Percentiles rank a stretch among this genome's conserved stretches.
These are phyloP conservation scores for Gallinago nigripennis DNA, from an alignment of 2,797 vertebrate species.

Conservation along the genomic window DNA sequence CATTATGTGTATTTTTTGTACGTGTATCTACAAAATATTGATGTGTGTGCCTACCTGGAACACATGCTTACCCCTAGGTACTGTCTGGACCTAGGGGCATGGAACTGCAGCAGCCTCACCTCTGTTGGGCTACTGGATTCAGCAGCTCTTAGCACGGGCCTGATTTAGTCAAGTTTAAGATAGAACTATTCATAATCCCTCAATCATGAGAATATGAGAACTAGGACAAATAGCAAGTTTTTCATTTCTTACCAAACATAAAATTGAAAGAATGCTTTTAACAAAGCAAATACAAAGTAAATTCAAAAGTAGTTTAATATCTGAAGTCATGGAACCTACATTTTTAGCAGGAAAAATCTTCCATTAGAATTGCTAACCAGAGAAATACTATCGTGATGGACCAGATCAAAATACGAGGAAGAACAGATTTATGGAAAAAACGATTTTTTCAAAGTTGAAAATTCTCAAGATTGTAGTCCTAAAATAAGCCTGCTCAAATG, in stretches of 20 bases:
- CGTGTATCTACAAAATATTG: no score
- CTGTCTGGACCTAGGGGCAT: background rate
- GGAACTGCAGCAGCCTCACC: background rate
- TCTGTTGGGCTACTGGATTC: background rate
- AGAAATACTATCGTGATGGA: background rate
- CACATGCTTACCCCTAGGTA: background rate
- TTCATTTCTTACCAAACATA: background rate
- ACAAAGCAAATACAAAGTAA: background rate
- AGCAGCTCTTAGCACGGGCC: background rate
- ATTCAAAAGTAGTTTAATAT: background rate
- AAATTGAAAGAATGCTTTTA: background rate
- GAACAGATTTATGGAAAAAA: background rate
- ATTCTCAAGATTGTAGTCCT: background rate
- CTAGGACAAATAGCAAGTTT: background rate
- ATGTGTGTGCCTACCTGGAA: background rate
- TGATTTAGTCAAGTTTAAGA: background rate
- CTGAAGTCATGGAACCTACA: background rate
- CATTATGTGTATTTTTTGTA: background rate
- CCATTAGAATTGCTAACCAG: background rate
- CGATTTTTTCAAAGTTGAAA: background rate
- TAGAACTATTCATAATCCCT: background rate
- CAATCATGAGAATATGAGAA: background rate
- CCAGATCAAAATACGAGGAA: background rate
- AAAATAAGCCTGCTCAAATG: background rate
- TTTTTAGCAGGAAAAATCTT: background rate